A percentile compares a stretch with the other conserved stretches of the same genome.
Conservation (phyloP, 1,140 invertebrate species). For the Oryctes rhinoceros region DNA sequence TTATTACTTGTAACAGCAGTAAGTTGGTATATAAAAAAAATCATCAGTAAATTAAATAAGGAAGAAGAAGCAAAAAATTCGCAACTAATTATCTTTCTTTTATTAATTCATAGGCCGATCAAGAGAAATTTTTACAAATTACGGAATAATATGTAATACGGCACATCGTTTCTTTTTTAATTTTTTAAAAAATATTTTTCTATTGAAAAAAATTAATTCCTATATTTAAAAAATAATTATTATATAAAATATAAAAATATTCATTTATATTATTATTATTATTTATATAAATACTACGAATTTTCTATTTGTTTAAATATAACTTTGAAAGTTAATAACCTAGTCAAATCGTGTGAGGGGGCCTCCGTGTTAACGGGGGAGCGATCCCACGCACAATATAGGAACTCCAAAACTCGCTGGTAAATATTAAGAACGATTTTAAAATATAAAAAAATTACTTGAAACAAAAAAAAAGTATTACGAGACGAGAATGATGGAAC, state of each 20-base stretch:
- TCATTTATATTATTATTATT: slow-evolving; percentile 18
- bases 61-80: too few relatives aligned
- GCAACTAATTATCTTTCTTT: too few relatives aligned
- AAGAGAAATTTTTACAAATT: too few relatives aligned
- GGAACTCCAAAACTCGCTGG: slow-evolving; percentile 63
- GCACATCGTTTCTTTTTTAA: background rate
- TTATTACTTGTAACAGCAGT: too few relatives aligned
- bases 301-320: slow-evolving; percentile 38
- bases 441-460: slow-evolving; percentile 46
- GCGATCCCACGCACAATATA: slow-evolving; percentile 55
- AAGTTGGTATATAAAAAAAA: too few relatives aligned
- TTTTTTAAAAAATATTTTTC: slow-evolving; percentile 1
- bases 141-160: too few relatives aligned
- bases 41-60: too few relatives aligned
- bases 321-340: slow-evolving; percentile 56
- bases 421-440: slow-evolving; percentile 61
- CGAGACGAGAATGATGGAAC: background rate
- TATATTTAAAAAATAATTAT: too few relatives aligned
- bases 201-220: background rate
- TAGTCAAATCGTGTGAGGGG: slow-evolving; percentile 57
- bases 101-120: too few relatives aligned
- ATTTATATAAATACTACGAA: slow-evolving; percentile 14
- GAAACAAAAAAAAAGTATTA: background rate
- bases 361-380: slow-evolving; percentile 11
- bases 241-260: slow-evolving; percentile 23